These are phyloP conservation scores for Lordiphosa collinella DNA, from an alignment of 1,140 invertebrate species.

Conservation along the genomic window DNA sequence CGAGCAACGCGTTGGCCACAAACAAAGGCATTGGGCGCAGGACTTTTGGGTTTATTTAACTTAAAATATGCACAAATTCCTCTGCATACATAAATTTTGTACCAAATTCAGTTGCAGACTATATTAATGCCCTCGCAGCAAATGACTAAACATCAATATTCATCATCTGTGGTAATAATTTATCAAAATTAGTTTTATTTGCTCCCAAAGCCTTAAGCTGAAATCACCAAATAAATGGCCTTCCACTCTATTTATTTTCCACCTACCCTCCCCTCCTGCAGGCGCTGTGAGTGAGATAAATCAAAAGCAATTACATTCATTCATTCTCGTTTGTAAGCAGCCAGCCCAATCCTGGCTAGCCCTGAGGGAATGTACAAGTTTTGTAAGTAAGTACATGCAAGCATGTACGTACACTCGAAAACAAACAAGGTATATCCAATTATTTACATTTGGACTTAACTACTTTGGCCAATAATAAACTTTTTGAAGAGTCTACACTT, in stretches of 20 bases:
- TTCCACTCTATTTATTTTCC: conserved; percentile 21
- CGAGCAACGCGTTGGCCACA: conserved; percentile 32
- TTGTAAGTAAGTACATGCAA: no score
- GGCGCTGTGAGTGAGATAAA: conserved; percentile 67
- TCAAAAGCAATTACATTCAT: conserved; percentile 73
- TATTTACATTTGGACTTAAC: no score
- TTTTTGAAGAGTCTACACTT: no score
- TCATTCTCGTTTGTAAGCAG: conserved; percentile 52
- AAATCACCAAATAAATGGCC: conserved; percentile 63
- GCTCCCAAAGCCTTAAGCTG: conserved; percentile 34
- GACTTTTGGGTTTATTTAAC: conserved; percentile 13
- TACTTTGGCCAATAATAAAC: no score
- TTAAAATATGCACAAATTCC: conserved; percentile 3
- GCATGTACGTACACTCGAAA: no score
- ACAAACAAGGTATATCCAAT: no score
- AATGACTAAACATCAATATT: conserved; percentile 54
- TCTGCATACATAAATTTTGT: not conserved
- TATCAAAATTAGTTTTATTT: conserved; percentile 64
- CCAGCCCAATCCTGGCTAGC: not conserved
- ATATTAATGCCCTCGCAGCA: not conserved
- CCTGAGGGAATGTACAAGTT: conserved; percentile 13
- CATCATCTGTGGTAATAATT: conserved; percentile 57
- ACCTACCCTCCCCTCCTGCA: conserved; percentile 4
- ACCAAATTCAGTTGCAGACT: no score
- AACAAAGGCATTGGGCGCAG: conserved; percentile 7